These are phyloP conservation scores for Drosophila glabriapex DNA, from an alignment of 2,888 invertebrate species.

Conservation along the genomic window DNA sequence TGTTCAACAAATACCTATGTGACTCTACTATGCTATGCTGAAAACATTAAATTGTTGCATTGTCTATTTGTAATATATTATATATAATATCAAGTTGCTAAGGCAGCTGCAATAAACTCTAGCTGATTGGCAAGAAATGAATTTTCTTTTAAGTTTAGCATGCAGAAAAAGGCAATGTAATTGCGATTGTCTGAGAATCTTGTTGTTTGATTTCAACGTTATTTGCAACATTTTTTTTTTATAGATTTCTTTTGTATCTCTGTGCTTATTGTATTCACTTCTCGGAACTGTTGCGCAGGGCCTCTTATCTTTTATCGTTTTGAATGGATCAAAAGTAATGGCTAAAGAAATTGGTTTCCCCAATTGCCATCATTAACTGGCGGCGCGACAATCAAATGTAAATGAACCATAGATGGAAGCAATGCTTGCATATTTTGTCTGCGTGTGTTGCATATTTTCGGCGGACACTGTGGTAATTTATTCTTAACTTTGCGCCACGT, in stretches of 20 bases:
- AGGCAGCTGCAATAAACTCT: background rate
- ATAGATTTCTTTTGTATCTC: background rate
- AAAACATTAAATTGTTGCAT: background rate
- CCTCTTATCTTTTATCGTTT: background rate
- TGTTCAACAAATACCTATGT: background rate
- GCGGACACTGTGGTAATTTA: conserved; percentile 31
- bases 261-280: conserved; percentile 2
- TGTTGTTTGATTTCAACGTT: background rate
- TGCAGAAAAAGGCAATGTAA: background rate
- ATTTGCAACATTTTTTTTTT: conserved; percentile 1
- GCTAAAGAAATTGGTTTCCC: background rate
- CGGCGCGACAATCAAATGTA: conserved; percentile 9
- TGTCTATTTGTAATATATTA: background rate
- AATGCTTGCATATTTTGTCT: background rate
- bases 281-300: conserved; percentile 1
- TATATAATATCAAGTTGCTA: background rate
- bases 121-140: background rate
- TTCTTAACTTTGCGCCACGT: conserved; percentile 1
- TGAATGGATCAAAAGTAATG: conserved; percentile 14
- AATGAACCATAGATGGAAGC: background rate
- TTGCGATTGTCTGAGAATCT: conserved; percentile 10
- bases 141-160: background rate
- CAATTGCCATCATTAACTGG: conserved; percentile 24
- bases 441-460: conserved; percentile 24
- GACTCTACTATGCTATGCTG: background rate